These are phyloP conservation scores for Origma solitaria DNA, from an alignment of 2,113 vertebrate genomes.

Conservation along the genomic window DNA sequence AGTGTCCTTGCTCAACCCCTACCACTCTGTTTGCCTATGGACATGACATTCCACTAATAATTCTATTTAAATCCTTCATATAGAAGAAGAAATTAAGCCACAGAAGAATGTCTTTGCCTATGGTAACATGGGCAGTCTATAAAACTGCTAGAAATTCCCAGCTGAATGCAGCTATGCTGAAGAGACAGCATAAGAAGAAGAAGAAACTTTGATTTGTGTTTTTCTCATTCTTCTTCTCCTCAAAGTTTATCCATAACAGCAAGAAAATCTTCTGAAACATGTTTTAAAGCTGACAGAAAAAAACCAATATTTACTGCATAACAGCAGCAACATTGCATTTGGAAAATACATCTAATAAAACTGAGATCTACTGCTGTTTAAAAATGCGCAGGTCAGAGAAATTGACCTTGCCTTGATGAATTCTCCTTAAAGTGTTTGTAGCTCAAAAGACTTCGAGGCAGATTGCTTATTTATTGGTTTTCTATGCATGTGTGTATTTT, in stretches of 20 bases:
- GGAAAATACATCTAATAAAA: conserved; percentile 20
- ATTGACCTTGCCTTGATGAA: conserved; percentile 2
- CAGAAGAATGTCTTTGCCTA: not conserved
- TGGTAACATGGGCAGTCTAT: not conserved
- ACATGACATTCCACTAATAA: not conserved
- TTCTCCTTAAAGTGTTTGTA: conserved; percentile 18
- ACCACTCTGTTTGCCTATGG: not conserved
- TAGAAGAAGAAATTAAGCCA: not conserved
- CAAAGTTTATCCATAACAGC: not conserved
- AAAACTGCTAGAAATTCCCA: not conserved
- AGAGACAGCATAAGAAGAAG: too few relatives aligned
- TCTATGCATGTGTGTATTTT: not conserved
- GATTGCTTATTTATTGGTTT: conserved; percentile 10
- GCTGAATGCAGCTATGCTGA: not conserved
- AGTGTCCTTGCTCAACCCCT: not conserved
- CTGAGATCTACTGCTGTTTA: conserved; percentile 48
- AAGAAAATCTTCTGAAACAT: not conserved
- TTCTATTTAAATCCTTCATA: not conserved
- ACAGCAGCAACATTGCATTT: not conserved
- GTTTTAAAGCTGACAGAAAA: not conserved
- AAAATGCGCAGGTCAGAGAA: conserved; percentile 25
- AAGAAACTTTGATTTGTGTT: not conserved
- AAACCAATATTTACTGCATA: not conserved
- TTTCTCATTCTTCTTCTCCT: not conserved
- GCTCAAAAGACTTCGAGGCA: conserved; percentile 18